Base-by-base conservation (phyloP, 2,797 vertebrate genomes). In the Botia almorhae region DNA sequence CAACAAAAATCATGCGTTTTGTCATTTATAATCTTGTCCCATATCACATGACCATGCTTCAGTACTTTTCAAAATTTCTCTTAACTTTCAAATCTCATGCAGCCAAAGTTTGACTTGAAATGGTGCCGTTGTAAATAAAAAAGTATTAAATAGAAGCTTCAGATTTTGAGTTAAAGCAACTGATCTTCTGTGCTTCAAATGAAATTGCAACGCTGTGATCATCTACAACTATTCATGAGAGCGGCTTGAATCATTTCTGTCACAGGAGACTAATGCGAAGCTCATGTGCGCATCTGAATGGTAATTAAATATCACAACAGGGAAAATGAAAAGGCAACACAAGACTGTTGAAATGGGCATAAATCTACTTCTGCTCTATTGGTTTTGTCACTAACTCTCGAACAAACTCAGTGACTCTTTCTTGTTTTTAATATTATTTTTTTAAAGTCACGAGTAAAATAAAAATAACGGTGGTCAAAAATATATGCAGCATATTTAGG, bases 281-380 rank as follows among this genome's bases (percentile, higher is more conserved):
- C 26, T 69, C 29, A 17, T 19, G 26, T 55, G 29, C 36, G 17
- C 26, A 19, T 56, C 69, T 71, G 17, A 33, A 56, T 39, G 29
- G n/a, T 55, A 71, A 71, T 71, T 39, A 71, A 71, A 39, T 55
- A 56, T 71, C 17, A 39, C 69, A 36, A 56, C 29, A 56, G 55
- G 53, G 36, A 55, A 71, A 55, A 36, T 12, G 17, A 16, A 55
- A 36, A 33, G 51, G 50, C 53, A 71, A n/a, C 16, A 33, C 16
- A 71, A 55, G 69, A 12, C n/a, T 58, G 26, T 5, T 53, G 51
- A 29, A 29, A 13, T 11, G 17, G 36, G 33, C 29, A 65, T 11
- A 39, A 39, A 65, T 39, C 33, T 65, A 19, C 7, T 65, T 55
- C 48, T 55, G 7, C 74, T 55, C 61, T 26, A 56, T 10, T 56